Percentiles rank a stretch among this genome's conserved stretches.
Evolutionary conservation across 2,888 invertebrate genomes (phyloP).

Genomic region (Callyntrura guangdongensis): DNA sequence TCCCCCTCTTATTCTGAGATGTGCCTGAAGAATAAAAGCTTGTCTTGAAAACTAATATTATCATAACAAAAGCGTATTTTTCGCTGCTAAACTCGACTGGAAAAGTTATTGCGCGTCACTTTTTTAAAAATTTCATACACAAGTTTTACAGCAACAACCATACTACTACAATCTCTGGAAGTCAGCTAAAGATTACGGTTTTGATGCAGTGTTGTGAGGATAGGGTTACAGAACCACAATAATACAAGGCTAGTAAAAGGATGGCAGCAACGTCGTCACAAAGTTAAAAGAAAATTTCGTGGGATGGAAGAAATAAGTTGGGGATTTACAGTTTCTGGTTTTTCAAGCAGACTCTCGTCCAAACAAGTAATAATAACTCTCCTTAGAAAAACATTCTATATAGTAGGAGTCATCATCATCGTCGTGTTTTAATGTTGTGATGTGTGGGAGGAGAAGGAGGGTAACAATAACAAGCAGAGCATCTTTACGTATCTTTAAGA

Average conservation of each 20-base stretch:
- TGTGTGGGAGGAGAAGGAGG: conserved; percentile 49
- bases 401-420: background rate
- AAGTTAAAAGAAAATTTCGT: background rate
- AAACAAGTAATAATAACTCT: conserved; percentile 20
- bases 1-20: background rate
- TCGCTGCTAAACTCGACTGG: conserved; percentile 9
- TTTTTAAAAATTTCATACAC: background rate
- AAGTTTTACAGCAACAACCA: no score
- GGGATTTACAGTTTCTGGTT: background rate
- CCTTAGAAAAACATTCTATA: no score
- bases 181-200: background rate
- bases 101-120: conserved; percentile 14
- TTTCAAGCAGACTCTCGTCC: background rate
- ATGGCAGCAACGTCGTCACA: background rate
- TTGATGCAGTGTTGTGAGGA: background rate
- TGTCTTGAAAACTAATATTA: conserved; percentile 3
- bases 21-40: conserved; percentile 16
- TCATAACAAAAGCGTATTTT: conserved; percentile 31
- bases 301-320: background rate
- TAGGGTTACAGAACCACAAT: background rate
- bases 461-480: conserved; percentile 16
- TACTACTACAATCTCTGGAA: no score
- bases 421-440: background rate
- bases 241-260: background rate
- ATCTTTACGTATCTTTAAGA: background rate